Conservation (phyloP, 2,797 vertebrate genomes). For the Notoglanidium macrostoma region DNA sequence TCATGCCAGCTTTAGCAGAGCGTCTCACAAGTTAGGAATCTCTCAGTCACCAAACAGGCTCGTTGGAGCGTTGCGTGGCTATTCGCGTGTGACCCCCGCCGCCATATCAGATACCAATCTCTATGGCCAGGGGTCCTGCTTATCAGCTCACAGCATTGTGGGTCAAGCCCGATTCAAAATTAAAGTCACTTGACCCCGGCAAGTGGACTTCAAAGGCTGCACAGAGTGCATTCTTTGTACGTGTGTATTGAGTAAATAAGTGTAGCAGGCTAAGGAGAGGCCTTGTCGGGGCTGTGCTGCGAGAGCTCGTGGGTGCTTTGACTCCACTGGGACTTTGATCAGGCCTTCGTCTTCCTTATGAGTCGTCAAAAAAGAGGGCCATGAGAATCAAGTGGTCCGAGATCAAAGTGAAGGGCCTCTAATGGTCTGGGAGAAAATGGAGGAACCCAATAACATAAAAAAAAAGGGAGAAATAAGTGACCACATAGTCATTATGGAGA, state of each 20-base stretch:
- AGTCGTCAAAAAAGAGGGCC: constrained; percentile 76
- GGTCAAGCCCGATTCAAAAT: constrained; percentile 76
- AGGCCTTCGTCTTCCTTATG: constrained; percentile 79
- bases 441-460: constrained; percentile 69
- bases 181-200: constrained; percentile 75
- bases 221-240: constrained; percentile 70
- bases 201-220: constrained; percentile 66
- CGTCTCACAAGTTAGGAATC: constrained; percentile 55
- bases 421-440: constrained; percentile 76
- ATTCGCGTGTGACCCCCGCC: constrained; percentile 68
- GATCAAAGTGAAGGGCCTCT: constrained; percentile 87
- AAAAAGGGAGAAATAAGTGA: constrained; percentile 66
- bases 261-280: constrained; percentile 66
- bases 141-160: constrained; percentile 74
- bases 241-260: constrained; percentile 65
- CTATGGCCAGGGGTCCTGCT: constrained; percentile 53
- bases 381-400: constrained; percentile 80
- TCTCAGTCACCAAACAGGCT: constrained; percentile 61
- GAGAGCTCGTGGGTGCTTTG: constrained; percentile 72
- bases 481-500: constrained; percentile 69
- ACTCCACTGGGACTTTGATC: constrained; percentile 87
- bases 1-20: background rate
- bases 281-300: constrained; percentile 58
- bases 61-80: constrained; percentile 45
- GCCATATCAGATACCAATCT: constrained; percentile 61